These are phyloP conservation scores for Melipona beecheii DNA, from an alignment of 2,888 invertebrate species.

Conservation along the genomic window DNA sequence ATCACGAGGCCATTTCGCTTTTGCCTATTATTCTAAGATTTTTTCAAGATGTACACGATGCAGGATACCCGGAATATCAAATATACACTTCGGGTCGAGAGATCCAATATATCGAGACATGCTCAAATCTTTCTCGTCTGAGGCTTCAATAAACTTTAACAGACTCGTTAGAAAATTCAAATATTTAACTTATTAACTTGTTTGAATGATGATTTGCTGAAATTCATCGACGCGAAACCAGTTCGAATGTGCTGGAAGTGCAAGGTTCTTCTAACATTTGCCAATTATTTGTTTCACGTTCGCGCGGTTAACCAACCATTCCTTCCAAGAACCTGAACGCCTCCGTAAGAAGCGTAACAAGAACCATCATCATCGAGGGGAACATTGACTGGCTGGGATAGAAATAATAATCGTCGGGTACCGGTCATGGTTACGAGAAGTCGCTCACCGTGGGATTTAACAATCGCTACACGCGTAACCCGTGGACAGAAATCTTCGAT, in stretches of 20 bases:
- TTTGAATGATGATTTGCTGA: not conserved
- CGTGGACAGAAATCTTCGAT: conserved; percentile 36
- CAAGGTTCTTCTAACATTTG: not conserved
- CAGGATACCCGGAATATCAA: conserved; percentile 43
- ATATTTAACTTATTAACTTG: not conserved
- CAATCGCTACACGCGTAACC: conserved; percentile 48
- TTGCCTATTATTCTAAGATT: conserved; percentile 52
- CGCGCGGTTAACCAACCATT: not conserved
- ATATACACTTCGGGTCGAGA: too few species aligned
- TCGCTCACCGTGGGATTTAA: conserved; percentile 45
- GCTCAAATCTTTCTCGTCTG: not conserved
- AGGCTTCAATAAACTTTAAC: fast-evolving
- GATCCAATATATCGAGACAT: not conserved
- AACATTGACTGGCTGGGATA: not conserved
- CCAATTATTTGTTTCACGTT: not conserved
- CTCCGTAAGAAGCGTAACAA: not conserved
- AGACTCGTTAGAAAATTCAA: not conserved
- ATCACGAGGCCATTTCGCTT: conserved; percentile 34
- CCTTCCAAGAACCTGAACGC: not conserved
- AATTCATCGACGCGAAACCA: not conserved
- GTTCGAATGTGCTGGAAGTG: not conserved
- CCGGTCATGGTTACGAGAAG: conserved; percentile 30
- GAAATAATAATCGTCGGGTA: conserved; percentile 18
- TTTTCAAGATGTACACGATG: conserved; percentile 44
- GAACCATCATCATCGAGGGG: too few species aligned